These are phyloP conservation scores for Mesitornis unicolor DNA, from an alignment of 2,113 vertebrate species.

Conservation along the genomic window DNA sequence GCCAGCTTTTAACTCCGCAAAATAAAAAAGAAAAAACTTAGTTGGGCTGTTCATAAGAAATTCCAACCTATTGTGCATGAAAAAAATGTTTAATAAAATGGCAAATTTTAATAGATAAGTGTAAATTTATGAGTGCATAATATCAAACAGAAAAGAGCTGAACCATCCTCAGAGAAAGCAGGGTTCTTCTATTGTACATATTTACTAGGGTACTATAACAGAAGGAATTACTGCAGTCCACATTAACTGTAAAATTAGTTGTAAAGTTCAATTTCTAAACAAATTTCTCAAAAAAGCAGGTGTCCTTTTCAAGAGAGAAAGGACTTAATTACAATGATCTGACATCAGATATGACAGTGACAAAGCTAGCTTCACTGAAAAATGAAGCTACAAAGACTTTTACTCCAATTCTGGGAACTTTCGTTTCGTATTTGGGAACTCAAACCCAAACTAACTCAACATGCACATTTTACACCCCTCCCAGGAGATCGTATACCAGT, in stretches of 20 bases:
- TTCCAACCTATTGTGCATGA: slow-evolving; percentile 70
- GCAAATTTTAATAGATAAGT: slow-evolving; percentile 78
- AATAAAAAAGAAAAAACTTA: slow-evolving; percentile 39
- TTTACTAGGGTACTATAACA: slow-evolving; percentile 28
- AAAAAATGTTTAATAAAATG: slow-evolving; percentile 79
- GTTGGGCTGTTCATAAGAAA: slow-evolving; percentile 68
- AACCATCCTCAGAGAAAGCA: slow-evolving; percentile 82
- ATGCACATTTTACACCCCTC: slow-evolving; percentile 16
- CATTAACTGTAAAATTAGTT: slow-evolving; percentile 22
- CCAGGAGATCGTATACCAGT: slow-evolving; percentile 65
- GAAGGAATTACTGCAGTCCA: slow-evolving; percentile 13
- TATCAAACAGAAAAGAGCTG: slow-evolving; percentile 78
- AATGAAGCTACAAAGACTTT: slow-evolving; percentile 40
- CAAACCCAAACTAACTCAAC: not conserved
- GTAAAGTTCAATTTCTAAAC: slow-evolving; percentile 23
- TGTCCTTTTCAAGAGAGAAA: slow-evolving; percentile 39
- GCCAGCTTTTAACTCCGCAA: slow-evolving; percentile 61
- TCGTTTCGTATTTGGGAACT: not conserved
- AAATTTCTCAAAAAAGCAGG: not conserved
- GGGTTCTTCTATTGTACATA: slow-evolving; percentile 37
- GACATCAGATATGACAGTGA: slow-evolving; percentile 43
- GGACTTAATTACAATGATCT: slow-evolving; percentile 36
- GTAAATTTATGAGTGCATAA: slow-evolving; percentile 76
- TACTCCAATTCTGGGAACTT: not conserved
- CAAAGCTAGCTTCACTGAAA: slow-evolving; percentile 45